Evolutionary conservation across 2,113 vertebrate genomes (phyloP), one percentile per base, ranked within the genome.

Genomic region (Mesoclemmys tuberculata): DNA sequence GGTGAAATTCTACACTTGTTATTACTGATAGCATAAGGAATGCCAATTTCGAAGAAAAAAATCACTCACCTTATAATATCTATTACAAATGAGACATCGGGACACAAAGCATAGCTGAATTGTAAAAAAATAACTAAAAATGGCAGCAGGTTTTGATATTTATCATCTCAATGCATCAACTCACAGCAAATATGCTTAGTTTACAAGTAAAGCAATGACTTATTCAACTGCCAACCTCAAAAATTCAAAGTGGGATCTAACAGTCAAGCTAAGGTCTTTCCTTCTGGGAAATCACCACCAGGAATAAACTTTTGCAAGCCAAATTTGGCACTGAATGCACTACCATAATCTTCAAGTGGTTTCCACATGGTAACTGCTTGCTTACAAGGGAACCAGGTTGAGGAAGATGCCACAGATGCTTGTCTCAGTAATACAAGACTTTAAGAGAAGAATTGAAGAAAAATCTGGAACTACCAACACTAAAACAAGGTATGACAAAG

Each of bases 231-330:
- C n/a, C 38, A 85, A 88, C 31, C 12, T 10, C 38, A 16, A 5
- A 81, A 27, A 90, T 54, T 48, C 19, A 41, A n/a, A 22, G 14
- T 80, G 41, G 46, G 31, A 35, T 92, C 19, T 68, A n/a, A 56
- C 5, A 82, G 27, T 77, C 4, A 3, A 83, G 21, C 2, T 74
- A 13, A 48, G 90, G 74, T 0, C 0, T 35, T 82, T 77, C 84
- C 54, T 58, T 21, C n/a, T 41, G 27, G 35, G 22, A 56, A 0
- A 0, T 78, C 55, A 44, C 26, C 13, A 46, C 48, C 18, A 71
- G 48, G 77, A 94, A 90, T 7, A 38, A 82, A 87, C 84, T 55
- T 96, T 10, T 80, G 75, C 26, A 54, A 68, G 52, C 81, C 8
- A 54, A 85, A 80, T 75, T 58, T 10, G 1, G 48, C 48, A 55